Evolutionary conservation across 2,888 invertebrate species (phyloP).

Genomic region (Ischnura elegans): DNA sequence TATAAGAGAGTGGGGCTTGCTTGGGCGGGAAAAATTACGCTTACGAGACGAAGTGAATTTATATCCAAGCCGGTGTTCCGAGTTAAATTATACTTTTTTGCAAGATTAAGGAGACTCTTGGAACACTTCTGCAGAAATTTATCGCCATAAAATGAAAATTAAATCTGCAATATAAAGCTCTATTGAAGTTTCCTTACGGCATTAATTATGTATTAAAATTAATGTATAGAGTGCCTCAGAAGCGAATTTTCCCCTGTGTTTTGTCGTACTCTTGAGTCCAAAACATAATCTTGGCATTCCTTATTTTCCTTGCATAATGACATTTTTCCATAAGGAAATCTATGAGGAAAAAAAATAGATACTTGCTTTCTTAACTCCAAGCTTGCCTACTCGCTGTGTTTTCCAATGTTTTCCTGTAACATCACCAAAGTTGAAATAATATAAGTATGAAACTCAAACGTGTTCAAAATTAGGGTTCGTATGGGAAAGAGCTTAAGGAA

Average conservation of each 20-base stretch:
- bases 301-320: neutral
- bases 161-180: neutral
- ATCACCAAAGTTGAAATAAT: neutral
- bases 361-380: neutral
- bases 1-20: neutral
- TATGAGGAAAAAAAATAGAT: neutral
- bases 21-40: neutral
- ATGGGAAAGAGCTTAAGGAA: neutral
- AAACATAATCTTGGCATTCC: neutral
- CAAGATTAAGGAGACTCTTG: neutral
- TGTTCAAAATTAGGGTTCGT: neutral
- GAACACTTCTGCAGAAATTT: neutral
- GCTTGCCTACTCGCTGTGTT: neutral
- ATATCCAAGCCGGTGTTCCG: neutral
- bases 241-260: neutral
- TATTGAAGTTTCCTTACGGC: neutral
- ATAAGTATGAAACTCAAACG: neutral
- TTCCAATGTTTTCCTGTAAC: neutral
- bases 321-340: neutral
- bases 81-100: neutral
- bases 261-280: neutral
- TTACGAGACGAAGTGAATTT: neutral
- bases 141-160: neutral
- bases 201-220: no score
- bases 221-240: no score